Evolutionary conservation across 2,888 invertebrate species (phyloP).

Genomic region (Chalcis sispes): DNA sequence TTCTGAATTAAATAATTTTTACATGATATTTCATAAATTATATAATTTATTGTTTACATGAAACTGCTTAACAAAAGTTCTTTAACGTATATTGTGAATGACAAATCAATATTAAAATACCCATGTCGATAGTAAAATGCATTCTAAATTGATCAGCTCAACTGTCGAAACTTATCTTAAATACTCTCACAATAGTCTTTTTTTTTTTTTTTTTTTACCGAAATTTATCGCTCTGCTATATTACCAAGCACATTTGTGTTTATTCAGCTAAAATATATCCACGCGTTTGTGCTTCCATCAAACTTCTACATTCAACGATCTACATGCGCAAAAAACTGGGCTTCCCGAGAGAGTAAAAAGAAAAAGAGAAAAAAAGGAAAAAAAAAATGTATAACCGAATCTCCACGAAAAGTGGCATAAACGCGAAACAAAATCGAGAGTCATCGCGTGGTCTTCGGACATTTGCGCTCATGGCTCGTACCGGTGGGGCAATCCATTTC

Average conservation of each 20-base stretch:
- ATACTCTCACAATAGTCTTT: conserved; percentile 16
- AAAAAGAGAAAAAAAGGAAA: background rate
- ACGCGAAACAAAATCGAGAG: conserved; percentile 38
- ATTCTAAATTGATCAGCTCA: conserved; percentile 11
- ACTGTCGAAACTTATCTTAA: conserved; percentile 29
- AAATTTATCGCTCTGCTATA: background rate
- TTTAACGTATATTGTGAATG: conserved; percentile 28
- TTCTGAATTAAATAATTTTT: no score
- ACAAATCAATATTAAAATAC: background rate
- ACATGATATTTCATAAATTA: no score
- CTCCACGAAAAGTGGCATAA: conserved; percentile 6
- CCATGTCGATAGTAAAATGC: conserved; percentile 1
- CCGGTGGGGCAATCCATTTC: conserved; percentile 32
- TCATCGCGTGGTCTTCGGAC: conserved; percentile 35
- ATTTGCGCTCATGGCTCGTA: background rate
- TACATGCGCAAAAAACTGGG: background rate
- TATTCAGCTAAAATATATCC: background rate
- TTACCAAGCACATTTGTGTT: conserved; percentile 42
- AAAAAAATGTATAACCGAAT: background rate
- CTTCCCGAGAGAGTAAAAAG: background rate
- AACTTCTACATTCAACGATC: background rate
- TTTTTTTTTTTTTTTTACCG: conserved; percentile 10
- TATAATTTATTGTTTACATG: no score
- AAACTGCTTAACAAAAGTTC: no score
- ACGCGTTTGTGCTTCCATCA: conserved; percentile 2